Conservation (phyloP, 2,888 invertebrate genomes). For the Microdon myrmicae region DNA sequence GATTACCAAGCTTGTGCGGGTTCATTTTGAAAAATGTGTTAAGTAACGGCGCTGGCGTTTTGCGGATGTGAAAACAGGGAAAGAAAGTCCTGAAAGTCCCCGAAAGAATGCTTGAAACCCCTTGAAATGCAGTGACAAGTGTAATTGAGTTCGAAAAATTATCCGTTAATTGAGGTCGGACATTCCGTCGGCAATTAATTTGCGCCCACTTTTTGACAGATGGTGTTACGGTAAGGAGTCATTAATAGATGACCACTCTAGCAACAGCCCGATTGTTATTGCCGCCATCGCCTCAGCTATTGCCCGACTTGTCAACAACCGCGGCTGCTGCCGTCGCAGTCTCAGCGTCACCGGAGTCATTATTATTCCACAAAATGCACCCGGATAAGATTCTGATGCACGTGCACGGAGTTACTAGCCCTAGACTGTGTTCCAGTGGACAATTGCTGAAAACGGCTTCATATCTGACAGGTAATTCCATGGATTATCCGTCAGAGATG, state of each 20-base stretch:
- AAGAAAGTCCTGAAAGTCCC: too few relatives aligned
- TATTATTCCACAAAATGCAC: slow-evolving; percentile 58
- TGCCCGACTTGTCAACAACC: slow-evolving; percentile 31
- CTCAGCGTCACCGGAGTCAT: slow-evolving; percentile 24
- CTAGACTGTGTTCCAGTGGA: slow-evolving; percentile 55
- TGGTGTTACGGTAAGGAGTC: slow-evolving; percentile 32
- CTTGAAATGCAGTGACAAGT: too few relatives aligned
- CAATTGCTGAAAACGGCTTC: slow-evolving; percentile 28
- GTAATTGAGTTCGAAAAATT: too few relatives aligned
- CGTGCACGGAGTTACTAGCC: slow-evolving; percentile 61
- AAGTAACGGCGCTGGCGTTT: slow-evolving; percentile 23
- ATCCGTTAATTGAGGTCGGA: slow-evolving; percentile 42
- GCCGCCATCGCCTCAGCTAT: slow-evolving; percentile 45
- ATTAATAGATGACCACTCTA: slow-evolving; percentile 55
- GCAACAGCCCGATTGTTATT: slow-evolving; percentile 53
- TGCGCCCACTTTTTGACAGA: slow-evolving; percentile 25
- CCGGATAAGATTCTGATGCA: slow-evolving; percentile 63
- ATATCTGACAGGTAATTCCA: slow-evolving; percentile 7
- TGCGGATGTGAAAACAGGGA: slow-evolving; percentile 14
- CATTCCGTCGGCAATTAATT: slow-evolving; percentile 50
- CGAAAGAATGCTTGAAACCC: too few relatives aligned
- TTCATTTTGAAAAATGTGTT: slow-evolving; percentile 26
- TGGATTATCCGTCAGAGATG: slow-evolving; percentile 21
- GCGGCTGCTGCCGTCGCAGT: slow-evolving; percentile 9
- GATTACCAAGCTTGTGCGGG: slow-evolving; percentile 36